Evolutionary conservation across 2,113 vertebrate species (phyloP).

Genomic region (Gopherus evgoodei): DNA sequence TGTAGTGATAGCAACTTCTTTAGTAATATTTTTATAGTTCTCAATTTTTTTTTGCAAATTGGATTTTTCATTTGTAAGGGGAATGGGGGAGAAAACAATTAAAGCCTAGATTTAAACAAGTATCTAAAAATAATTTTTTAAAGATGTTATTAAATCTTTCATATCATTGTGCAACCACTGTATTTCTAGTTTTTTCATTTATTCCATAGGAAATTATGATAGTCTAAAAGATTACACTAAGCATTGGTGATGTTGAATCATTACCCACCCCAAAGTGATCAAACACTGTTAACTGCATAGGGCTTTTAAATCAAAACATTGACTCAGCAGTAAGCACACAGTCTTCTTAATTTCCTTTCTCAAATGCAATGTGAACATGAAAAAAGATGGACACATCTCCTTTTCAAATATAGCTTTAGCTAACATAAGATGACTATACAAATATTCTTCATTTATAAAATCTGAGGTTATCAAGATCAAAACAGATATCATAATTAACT

Average conservation of each 20-base stretch:
- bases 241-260: background rate
- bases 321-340: constrained; percentile 18
- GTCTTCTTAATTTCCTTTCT: background rate
- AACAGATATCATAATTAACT: background rate
- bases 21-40: constrained; percentile 14
- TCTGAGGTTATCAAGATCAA: background rate
- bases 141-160: background rate
- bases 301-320: constrained; percentile 22
- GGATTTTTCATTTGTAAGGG: background rate
- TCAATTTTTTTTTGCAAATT: background rate
- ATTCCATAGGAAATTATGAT: background rate
- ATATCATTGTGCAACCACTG: background rate
- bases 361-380: background rate
- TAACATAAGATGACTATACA: background rate
- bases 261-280: background rate
- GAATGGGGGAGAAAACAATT: background rate
- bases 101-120: background rate
- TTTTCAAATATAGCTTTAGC: background rate
- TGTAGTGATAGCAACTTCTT: background rate
- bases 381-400: background rate
- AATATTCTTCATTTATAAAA: background rate
- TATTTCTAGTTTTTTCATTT: background rate
- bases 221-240: background rate
- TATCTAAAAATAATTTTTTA: constrained; percentile 9
- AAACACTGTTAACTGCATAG: background rate